These are phyloP conservation scores for Oscheius sp. DNA, from an alignment of 2,888 invertebrate genomes.

Conservation along the genomic window DNA sequence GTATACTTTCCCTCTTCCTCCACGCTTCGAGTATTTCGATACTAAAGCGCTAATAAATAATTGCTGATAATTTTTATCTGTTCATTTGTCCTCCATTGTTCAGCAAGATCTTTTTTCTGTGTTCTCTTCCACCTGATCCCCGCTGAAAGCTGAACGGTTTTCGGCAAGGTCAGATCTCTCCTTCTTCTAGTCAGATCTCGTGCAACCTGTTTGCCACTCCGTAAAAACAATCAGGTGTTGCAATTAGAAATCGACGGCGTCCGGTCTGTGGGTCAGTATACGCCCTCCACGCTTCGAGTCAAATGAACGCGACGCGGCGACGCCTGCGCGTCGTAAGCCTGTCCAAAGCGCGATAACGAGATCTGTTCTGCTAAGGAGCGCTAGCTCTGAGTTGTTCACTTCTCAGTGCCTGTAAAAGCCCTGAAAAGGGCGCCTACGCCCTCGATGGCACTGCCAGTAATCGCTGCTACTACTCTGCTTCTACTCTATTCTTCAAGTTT, in stretches of 20 bases:
- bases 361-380: constrained; percentile 37
- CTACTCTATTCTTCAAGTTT: background rate
- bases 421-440: constrained; percentile 25
- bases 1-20: too few relatives aligned
- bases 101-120: too few relatives aligned
- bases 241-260: constrained; percentile 19
- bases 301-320: constrained; percentile 31
- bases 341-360: constrained; percentile 37
- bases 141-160: too few relatives aligned
- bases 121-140: too few relatives aligned
- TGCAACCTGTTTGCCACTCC: too few relatives aligned
- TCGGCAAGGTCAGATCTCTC: too few relatives aligned
- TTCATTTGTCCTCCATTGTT: too few relatives aligned
- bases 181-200: too few relatives aligned
- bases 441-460: constrained; percentile 18
- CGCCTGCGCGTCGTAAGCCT: constrained; percentile 36
- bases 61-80: too few relatives aligned
- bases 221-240: constrained; percentile 24
- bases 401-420: constrained; percentile 26
- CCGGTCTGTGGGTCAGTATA: constrained; percentile 30
- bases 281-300: constrained; percentile 32
- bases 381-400: constrained; percentile 36
- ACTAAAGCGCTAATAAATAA: too few relatives aligned
- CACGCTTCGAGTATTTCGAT: too few relatives aligned
- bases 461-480: constrained; percentile 1